Evolutionary conservation across 2,888 invertebrate species (phyloP), one percentile per base, ranked within the genome.

Genomic region (Branchellion lobata): DNA sequence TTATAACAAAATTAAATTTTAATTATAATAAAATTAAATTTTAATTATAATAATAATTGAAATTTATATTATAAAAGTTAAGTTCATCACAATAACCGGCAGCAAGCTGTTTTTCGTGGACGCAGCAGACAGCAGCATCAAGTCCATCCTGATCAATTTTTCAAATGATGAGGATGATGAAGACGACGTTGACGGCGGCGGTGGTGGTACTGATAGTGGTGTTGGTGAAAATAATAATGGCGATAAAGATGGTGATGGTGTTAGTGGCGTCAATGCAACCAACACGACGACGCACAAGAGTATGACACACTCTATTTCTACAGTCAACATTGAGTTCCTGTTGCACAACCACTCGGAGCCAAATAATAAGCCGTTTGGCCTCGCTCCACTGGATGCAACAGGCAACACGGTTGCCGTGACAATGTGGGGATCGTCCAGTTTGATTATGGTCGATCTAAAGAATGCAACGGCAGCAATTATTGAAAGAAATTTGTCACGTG

Each of bases 101-200:
- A 57, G 61, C 61, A 57, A 57, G n/a, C 61, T 57, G 14, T 18
- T 57, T 18, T 57, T 57, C 24, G 61, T 57, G 14, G 61, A 57
- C 21, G 61, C 61, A 3, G 61, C 5, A 57, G 61, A 57, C 24
- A 5, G 21, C n/a, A 57, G 61, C 61, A 57, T 57, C 61, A 57
- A 57, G 21, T 57, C 61, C 14, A 57, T 57, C 8, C 5, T 24
- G n/a, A 57, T 57, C 61, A 57, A 24, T 24, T 57, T 57, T 24
- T 3, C 21, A 3, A n/a, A 57, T 14, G 61, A 57, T 57, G 14
- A 18, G 8, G 24, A 57, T 24, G 61, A 57, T 57, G 61, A 57
- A 18, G n/a, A 8, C 5, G 14, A 57, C 5, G n/a, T 5, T 18
- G n/a, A 8, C 5, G n/a, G 3, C 5, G n/a, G 21, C n/a, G 14